Base-by-base conservation (phyloP, 2,113 vertebrate species). In the Ictalurus punctatus region DNA sequence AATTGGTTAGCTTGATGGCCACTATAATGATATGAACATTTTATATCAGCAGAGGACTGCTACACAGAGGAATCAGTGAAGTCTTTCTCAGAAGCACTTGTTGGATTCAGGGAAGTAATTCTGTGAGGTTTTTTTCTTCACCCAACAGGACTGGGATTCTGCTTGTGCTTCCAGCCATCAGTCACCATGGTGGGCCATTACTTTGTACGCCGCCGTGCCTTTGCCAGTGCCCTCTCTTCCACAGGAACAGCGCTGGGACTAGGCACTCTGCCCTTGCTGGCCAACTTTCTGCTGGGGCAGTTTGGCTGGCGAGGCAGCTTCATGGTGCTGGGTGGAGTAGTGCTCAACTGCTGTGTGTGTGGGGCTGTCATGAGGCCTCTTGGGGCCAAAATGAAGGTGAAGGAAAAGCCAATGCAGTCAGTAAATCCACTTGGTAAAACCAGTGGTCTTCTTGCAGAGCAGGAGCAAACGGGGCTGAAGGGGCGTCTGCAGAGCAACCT, bases 251-350 rank as follows among this genome's bases (percentile, higher is more conserved):
- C 97, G 6, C 88, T 98, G 0, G 97, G 97, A 0, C 93, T 97
- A 90, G 96, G 93, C 0, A 92, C 95, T 65, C 96, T 96, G 94
- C 97, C 97, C 0, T 92, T 96, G 88, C 92, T 97, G 40, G 95
- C 97, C 76, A 96, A 95, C 3, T 91, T 93, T 88, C 86, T 98
- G 88, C 92, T 96, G 92, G 94, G 94, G 52, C 79, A 92, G 3
- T 94, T 97, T 91, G 96, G 96, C 78, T 98, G 97, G 97, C 95
- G 97, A 84, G 97, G 96, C 14, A 94, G 96, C 89, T 97, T 98
- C 90, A 94, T 97, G 21, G 88, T 98, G 91, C 95, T 97, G 52
- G 97, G 96, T 0, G 97, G 96, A 27, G 92, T 97, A 25, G 56
- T 97, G 16, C 90, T 98, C 61, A 97, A 97, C 92, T 94, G 95